Conservation (phyloP, 2,888 invertebrate species). For the Dexiosoma caninum region DNA sequence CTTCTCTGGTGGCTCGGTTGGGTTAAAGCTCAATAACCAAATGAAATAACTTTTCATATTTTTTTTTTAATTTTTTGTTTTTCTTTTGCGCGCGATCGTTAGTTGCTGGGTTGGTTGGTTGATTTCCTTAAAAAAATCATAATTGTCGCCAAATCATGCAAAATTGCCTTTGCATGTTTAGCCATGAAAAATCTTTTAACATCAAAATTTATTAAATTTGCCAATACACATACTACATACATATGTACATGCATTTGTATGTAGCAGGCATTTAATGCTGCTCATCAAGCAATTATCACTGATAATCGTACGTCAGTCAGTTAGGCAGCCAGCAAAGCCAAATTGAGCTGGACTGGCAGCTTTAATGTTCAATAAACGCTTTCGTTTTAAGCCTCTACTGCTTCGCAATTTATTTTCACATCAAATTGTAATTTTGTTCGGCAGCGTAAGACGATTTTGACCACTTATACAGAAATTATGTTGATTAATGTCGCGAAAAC, state of each 20-base stretch:
- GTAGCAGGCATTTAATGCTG: too few relatives aligned
- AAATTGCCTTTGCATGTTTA: slow-evolving; percentile 56
- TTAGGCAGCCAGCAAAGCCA: neutral
- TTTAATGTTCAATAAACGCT: slow-evolving; percentile 50
- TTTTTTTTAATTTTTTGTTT: neutral
- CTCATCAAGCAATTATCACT: slow-evolving; percentile 62
- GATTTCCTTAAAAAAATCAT: slow-evolving; percentile 47
- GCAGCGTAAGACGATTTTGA: slow-evolving; percentile 68
- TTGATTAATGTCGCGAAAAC: slow-evolving; percentile 76
- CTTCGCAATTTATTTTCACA: slow-evolving; percentile 77
- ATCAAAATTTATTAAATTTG: slow-evolving; percentile 58
- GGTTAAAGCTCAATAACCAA: slow-evolving; percentile 61
- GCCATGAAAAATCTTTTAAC: slow-evolving; percentile 47
- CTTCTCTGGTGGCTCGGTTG: slow-evolving; percentile 60
- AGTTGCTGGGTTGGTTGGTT: neutral
- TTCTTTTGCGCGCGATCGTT: neutral
- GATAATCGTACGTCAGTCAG: slow-evolving; percentile 55
- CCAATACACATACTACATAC: slow-evolving; percentile 31
- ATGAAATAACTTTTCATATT: slow-evolving; percentile 50
- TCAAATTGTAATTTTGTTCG: slow-evolving; percentile 76
- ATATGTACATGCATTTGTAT: slow-evolving; percentile 27
- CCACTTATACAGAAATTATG: slow-evolving; percentile 77
- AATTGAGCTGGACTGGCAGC: neutral
- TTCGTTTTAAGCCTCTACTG: slow-evolving; percentile 43
- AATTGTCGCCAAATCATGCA: slow-evolving; percentile 61